Evolutionary conservation across 2,888 invertebrate genomes (phyloP), one percentile per base, ranked within the genome.

Genomic region (Nemoura dubitans): DNA sequence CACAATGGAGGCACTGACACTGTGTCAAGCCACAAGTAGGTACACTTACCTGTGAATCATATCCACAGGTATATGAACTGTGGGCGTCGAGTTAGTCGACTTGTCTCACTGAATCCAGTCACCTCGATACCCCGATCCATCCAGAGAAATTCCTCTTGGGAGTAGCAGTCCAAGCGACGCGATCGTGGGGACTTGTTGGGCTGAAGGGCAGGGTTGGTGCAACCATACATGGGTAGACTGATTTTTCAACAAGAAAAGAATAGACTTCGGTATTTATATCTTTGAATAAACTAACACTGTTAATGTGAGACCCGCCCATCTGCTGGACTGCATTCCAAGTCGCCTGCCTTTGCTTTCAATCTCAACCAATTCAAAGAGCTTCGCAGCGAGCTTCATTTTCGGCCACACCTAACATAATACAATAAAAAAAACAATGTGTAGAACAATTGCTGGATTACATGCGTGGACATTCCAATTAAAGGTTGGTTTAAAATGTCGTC

Each of bases 261-360:
- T 25, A 27, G 83, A 83, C n/a, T 42, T 78, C 25, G 59, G 83
- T 83, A 83, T 83, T 83, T 83, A 83, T 83, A 83, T 43, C 83
- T 42, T 83, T 43, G 43, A 83, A 36, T 59, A 83, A 83, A 43
- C 83, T 42, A 83, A 83, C 83, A 83, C 21, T 27, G 27, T 78
- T 78, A 78, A 78, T 28, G 28, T 59, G 82, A 10, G 83, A 43
- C 83, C 83, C 83, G 83, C 83, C 83, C 83, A 43, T 83, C 43
- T 43, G 26, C 29, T 26, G 43, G 59, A 83, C 83, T 42, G 59
- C 83, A 83, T 83, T 83, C 83, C 43, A 14, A 25, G 83, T n/a
- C 36, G 2, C 36, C 36, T 82, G 28, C 78, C 26, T 28, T 78
- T 78, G 27, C 78, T 27, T 27, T 28, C 78, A 29, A 78, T 27